These are phyloP conservation scores for Cylas formicarius DNA, from an alignment of 1,140 invertebrate species.

Conservation along the genomic window DNA sequence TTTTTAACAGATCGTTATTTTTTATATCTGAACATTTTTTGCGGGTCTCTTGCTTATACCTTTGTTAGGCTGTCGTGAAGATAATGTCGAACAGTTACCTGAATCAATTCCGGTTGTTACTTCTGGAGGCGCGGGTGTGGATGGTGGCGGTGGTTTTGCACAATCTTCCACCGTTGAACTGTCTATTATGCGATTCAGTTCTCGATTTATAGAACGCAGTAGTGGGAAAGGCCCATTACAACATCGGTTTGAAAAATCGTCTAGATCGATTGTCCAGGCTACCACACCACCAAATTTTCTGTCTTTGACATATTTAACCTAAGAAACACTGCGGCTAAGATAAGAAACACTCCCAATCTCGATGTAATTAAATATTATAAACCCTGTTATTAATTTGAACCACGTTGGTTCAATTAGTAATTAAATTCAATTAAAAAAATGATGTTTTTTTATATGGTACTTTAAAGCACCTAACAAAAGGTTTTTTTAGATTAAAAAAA, in stretches of 20 bases:
- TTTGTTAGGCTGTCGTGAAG: background rate
- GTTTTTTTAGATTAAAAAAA: no score
- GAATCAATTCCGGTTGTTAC: slow-evolving; percentile 53
- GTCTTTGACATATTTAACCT: slow-evolving; percentile 64
- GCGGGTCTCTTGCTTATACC: background rate
- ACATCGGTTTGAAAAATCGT: slow-evolving; percentile 79
- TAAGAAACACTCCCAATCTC: background rate
- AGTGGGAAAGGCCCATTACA: slow-evolving; percentile 70
- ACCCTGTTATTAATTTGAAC: background rate
- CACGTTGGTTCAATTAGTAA: no score
- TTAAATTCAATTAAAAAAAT: no score
- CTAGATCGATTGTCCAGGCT: slow-evolving; percentile 87
- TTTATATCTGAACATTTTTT: no score
- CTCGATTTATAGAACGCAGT: slow-evolving; percentile 63
- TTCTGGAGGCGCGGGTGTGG: slow-evolving; percentile 63
- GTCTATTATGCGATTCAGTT: slow-evolving; percentile 58
- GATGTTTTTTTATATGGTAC: no score
- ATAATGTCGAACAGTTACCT: slow-evolving; percentile 21
- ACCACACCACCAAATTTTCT: slow-evolving; percentile 71
- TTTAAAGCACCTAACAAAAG: no score
- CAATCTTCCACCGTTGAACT: slow-evolving; percentile 52
- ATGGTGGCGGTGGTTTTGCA: slow-evolving; percentile 54
- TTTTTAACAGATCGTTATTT: no score
- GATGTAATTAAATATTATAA: no score
- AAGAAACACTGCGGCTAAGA: slow-evolving; percentile 4